Conservation (phyloP, 1,140 invertebrate genomes). For the Lordiphosa mommai region DNA sequence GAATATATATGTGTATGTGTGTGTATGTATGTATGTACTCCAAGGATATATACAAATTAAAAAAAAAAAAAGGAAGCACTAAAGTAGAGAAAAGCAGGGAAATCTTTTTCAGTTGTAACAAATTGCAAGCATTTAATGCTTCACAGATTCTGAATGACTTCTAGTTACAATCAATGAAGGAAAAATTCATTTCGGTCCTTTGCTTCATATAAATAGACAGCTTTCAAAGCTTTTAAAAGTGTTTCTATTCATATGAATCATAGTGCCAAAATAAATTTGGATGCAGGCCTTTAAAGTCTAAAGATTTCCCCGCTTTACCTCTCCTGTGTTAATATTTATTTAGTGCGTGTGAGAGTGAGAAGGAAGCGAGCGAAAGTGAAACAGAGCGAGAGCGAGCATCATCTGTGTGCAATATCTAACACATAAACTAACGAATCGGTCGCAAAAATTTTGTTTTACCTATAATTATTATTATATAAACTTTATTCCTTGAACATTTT, state of each 20-base stretch:
- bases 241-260: too few species aligned
- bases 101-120: conserved; percentile 2
- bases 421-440: not conserved
- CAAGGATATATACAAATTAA: conserved; percentile 9
- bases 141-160: too few species aligned
- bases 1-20: not conserved
- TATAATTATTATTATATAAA: too few species aligned
- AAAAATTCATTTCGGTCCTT: too few species aligned
- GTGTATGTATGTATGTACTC: not conserved
- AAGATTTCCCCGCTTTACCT: conserved; percentile 19
- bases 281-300: not conserved
- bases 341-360: conserved; percentile 29
- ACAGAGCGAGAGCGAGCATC: conserved; percentile 10
- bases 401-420: conserved; percentile 38
- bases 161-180: too few species aligned
- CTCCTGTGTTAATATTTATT: not conserved
- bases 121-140: conserved; percentile 1
- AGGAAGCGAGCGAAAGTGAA: conserved; percentile 10
- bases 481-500: not conserved
- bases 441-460: conserved; percentile 6
- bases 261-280: too few species aligned
- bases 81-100: not conserved
- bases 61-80: too few species aligned
- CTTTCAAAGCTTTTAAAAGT: too few species aligned
- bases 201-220: too few species aligned